Evolutionary conservation across 2,113 vertebrate genomes (phyloP).

Genomic region (Anoplopoma fimbria): DNA sequence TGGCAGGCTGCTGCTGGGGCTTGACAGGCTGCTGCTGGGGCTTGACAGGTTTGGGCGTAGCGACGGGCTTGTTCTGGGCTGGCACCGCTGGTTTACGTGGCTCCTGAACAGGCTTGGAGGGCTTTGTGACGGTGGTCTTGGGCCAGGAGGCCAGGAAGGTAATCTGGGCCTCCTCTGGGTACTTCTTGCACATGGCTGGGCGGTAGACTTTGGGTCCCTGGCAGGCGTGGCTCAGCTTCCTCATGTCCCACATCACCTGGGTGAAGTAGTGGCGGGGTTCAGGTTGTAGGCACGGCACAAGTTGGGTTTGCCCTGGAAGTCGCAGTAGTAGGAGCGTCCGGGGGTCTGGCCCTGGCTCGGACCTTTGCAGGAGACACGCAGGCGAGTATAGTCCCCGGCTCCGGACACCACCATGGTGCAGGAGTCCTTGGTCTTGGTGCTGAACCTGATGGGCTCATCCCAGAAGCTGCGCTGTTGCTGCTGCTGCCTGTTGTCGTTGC

Average conservation of each 20-base stretch:
- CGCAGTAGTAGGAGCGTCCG: constrained; percentile 86
- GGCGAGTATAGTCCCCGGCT: constrained; percentile 79
- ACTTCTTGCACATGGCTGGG: constrained; percentile 85
- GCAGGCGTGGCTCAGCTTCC: constrained; percentile 85
- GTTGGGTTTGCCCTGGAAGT: constrained; percentile 87
- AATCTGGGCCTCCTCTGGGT: constrained; percentile 84
- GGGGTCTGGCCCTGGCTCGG: constrained; percentile 68
- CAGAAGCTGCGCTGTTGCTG: constrained; percentile 68
- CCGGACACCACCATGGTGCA: constrained; percentile 84
- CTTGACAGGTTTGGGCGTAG: constrained; percentile 64
- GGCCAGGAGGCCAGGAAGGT: constrained; percentile 82
- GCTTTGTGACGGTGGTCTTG: constrained; percentile 60
- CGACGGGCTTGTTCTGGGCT: constrained; percentile 53
- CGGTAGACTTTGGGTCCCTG: constrained; percentile 83
- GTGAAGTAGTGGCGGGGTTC: constrained; percentile 89
- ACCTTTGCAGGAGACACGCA: constrained; percentile 86
- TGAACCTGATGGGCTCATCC: constrained; percentile 87
- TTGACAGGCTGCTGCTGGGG: constrained; percentile 60
- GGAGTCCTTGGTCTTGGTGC: constrained; percentile 85
- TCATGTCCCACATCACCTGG: constrained; percentile 85
- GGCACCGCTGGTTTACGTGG: constrained; percentile 52
- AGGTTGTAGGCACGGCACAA: constrained; percentile 85
- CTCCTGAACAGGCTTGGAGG: constrained; percentile 61
- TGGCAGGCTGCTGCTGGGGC: constrained; percentile 60
- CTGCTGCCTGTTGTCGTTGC: constrained; percentile 47